Evolutionary conservation across 2,888 invertebrate species (phyloP), one percentile per base, ranked within the genome.

Genomic region (Brenthis ino): DNA sequence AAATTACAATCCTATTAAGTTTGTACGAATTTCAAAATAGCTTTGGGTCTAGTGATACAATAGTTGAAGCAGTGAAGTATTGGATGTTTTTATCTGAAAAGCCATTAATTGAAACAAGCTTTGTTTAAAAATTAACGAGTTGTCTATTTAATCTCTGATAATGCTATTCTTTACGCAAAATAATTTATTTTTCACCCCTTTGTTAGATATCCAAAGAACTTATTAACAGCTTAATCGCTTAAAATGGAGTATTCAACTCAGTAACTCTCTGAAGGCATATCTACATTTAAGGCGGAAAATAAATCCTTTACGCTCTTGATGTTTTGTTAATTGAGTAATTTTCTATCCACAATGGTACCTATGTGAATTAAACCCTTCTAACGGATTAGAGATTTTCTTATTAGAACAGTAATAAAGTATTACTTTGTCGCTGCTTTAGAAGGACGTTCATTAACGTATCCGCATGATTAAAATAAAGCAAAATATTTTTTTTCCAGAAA

Each of bases 221-320:
- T 88, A 88, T 88, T 88, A 88, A 87, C 88, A 86, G 86, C 85
- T 85, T 88, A 87, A 90, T 89, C 87, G 85, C 79, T 82, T 83
- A 85, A 89, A 69, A 89, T 85, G 85, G 86, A 85, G 83, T 80
- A 82, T 78, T 84, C 82, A 68, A 72, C 69, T 70, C 67, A 67
- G 64, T 71, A 72, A 69, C 54, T 70, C 72, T 69, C 69, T 68
- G 57, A 69, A 72, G 57, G 64, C 68, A 72, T 72, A 72, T 72
- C 70, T 61, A 69, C 69, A 69, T 71, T 67, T 53, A 70, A 69
- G 60, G 64, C 65, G 69, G 61, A 67, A 65, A 57, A 71, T 74
- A 71, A 74, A 74, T 74, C 66, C 64, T 71, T 68, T 68, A 67
- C 68, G 67, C 66, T 68, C 73, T 68, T 72, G 66, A 67, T 72